Evolutionary conservation across 2,797 vertebrate species (phyloP).

Genomic region (Setipinna tenuifilis): DNA sequence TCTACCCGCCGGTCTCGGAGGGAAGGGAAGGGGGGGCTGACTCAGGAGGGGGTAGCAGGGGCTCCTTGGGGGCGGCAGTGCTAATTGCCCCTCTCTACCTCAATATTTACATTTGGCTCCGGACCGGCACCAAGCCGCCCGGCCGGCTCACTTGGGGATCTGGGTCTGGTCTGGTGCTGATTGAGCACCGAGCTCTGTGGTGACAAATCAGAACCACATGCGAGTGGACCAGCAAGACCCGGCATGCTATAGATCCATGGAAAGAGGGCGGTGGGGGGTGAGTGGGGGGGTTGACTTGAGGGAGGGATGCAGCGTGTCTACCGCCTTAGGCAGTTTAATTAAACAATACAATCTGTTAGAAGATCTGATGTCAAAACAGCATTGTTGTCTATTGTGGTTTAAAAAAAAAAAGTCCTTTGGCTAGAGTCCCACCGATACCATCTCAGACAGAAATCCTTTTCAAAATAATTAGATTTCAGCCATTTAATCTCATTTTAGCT

Average conservation of each 20-base stretch:
- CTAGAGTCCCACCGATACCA: slow-evolving; percentile 7
- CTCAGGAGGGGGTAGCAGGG: background rate
- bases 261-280: slow-evolving; percentile 1
- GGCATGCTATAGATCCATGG: background rate
- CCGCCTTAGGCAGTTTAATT: slow-evolving; percentile 39
- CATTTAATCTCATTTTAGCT: slow-evolving; percentile 15
- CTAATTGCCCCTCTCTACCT: slow-evolving; percentile 38
- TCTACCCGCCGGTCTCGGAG: background rate
- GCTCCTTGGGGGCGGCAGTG: background rate
- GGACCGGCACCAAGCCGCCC: background rate
- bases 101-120: slow-evolving; percentile 42
- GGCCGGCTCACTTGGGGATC: slow-evolving; percentile 1
- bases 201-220: slow-evolving; percentile 52
- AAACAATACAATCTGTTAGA: slow-evolving; percentile 50
- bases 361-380: slow-evolving; percentile 38
- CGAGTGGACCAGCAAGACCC: background rate
- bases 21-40: background rate
- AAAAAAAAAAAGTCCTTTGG: slow-evolving; percentile 1
- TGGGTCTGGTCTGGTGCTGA: slow-evolving; percentile 19
- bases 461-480: slow-evolving; percentile 10
- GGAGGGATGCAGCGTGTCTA: slow-evolving; percentile 22
- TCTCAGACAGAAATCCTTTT: slow-evolving; percentile 25
- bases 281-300: background rate
- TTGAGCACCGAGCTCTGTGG: slow-evolving; percentile 1
- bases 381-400: background rate